These are phyloP conservation scores for Dascillus cervinus DNA, from an alignment of 2,888 invertebrate genomes.

Conservation along the genomic window DNA sequence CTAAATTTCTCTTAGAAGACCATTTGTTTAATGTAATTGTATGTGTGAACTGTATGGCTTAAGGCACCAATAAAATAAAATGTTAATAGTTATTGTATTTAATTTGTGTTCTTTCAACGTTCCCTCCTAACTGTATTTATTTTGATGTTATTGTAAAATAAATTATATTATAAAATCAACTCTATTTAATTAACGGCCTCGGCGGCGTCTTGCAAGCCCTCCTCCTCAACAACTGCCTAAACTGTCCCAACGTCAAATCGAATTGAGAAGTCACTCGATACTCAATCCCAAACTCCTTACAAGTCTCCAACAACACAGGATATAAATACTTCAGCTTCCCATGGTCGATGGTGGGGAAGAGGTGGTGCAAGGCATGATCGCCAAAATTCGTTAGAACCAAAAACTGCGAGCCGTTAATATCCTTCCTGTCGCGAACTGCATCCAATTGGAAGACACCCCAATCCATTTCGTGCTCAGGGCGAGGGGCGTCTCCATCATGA, in stretches of 20 bases:
- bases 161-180: slow-evolving; percentile 29
- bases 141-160: slow-evolving; percentile 37
- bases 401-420: slow-evolving; percentile 61
- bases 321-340: slow-evolving; percentile 60
- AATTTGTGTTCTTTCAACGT: slow-evolving; percentile 24
- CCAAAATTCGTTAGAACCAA: slow-evolving; percentile 68
- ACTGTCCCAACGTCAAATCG: slow-evolving; percentile 62
- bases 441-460: slow-evolving; percentile 78
- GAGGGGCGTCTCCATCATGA: slow-evolving; percentile 68
- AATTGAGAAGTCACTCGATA: slow-evolving; percentile 47
- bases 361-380: slow-evolving; percentile 71
- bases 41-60: slow-evolving; percentile 45
- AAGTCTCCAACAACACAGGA: slow-evolving; percentile 54
- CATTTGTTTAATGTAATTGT: slow-evolving; percentile 28
- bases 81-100: slow-evolving; percentile 59
- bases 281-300: slow-evolving; percentile 54
- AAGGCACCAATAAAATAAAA: slow-evolving; percentile 51
- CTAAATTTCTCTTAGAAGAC: slow-evolving; percentile 30
- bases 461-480: slow-evolving; percentile 47
- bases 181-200: not conserved
- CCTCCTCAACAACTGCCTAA: slow-evolving; percentile 50
- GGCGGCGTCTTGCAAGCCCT: slow-evolving; percentile 38
- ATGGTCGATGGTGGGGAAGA: slow-evolving; percentile 78
- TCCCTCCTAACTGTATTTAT: slow-evolving; percentile 31
- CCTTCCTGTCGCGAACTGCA: slow-evolving; percentile 63